Evolutionary conservation across 2,888 invertebrate species (phyloP).

Genomic region (Thera obeliscata): DNA sequence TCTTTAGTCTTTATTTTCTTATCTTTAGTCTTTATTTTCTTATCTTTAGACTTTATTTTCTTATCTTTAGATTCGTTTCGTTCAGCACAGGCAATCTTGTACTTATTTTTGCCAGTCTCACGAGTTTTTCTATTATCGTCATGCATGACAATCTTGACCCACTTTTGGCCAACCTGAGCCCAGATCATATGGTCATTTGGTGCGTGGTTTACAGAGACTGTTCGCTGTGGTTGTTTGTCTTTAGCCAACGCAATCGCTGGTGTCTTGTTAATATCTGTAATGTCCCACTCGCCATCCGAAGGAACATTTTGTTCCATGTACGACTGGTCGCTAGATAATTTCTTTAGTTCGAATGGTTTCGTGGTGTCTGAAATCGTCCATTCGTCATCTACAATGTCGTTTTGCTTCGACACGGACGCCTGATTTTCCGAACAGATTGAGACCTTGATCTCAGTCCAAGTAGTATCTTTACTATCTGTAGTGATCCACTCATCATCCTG

Average conservation of each 20-base stretch:
- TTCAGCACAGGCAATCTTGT: not conserved
- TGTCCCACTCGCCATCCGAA: slow-evolving; percentile 6
- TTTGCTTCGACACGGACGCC: no score
- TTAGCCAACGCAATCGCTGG: not conserved
- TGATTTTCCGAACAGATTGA: not conserved
- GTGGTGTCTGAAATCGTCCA: slow-evolving; percentile 7
- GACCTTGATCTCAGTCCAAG: not conserved
- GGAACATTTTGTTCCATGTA: not conserved
- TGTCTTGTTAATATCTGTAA: not conserved
- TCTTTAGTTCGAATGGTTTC: not conserved
- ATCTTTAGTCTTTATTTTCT: not conserved
- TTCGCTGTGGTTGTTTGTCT: not conserved
- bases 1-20: not conserved
- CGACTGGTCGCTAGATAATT: not conserved
- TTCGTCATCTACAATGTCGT: slow-evolving; percentile 2
- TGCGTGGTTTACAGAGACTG: not conserved
- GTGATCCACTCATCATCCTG: slow-evolving; percentile 16
- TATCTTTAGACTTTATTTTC: not conserved
- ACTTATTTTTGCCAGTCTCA: not conserved
- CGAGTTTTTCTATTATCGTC: not conserved
- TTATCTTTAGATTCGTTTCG: not conserved
- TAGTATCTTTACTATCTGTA: slow-evolving; percentile 3
- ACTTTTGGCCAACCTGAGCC: slow-evolving; percentile 1
- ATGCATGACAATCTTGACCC: not conserved
- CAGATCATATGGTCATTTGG: not conserved